A percentile compares a stretch with the other conserved stretches of the same genome.
Conservation (phyloP, 2,113 vertebrate species). For the Tragulus kanchil region DNA sequence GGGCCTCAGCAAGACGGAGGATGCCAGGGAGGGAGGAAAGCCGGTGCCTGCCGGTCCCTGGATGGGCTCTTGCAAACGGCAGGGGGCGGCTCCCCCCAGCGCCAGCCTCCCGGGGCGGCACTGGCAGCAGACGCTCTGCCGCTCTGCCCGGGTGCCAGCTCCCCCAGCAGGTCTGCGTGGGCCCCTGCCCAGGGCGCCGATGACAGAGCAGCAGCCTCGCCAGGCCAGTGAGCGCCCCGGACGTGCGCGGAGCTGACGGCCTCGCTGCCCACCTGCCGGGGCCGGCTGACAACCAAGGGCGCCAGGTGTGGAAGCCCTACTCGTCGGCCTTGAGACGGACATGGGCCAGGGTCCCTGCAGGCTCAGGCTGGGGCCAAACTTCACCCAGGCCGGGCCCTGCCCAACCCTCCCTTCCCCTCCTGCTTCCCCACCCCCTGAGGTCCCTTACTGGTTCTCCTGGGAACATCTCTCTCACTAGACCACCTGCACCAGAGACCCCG, state of each 20-base stretch:
- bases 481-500: neutral
- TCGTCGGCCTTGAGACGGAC: neutral
- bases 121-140: neutral
- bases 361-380: neutral
- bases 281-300: neutral
- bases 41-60: neutral
- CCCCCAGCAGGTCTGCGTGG: neutral
- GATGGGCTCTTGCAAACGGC: neutral
- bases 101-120: neutral
- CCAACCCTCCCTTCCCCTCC: neutral
- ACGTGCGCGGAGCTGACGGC: neutral
- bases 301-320: neutral
- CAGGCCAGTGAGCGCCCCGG: neutral
- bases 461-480: neutral
- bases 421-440: neutral
- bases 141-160: too few relatives aligned
- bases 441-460: neutral
- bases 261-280: fast-evolving
- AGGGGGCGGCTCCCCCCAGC: neutral
- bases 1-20: neutral
- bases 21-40: neutral
- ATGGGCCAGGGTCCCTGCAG: neutral
- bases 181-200: neutral
- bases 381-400: too few relatives aligned
- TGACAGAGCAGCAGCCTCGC: neutral